Conservation (phyloP, 1,140 invertebrate genomes). For the Bombus impatiens region DNA sequence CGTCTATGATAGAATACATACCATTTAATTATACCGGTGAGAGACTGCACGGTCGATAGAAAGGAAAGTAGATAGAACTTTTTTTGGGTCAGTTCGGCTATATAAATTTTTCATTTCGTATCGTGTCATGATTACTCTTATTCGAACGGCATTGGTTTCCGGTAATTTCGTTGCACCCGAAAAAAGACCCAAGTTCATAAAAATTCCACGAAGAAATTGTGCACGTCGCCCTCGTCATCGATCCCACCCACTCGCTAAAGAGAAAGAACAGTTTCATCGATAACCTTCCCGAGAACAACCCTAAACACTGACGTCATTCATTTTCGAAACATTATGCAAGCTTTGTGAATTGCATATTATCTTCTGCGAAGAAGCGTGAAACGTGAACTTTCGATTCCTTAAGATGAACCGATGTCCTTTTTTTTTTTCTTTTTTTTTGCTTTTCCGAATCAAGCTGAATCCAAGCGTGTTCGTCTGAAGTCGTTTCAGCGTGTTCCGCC, state of each 20-base stretch:
- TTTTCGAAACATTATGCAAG: constrained; percentile 54
- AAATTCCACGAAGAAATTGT: constrained; percentile 64
- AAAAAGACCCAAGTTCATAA: constrained; percentile 63
- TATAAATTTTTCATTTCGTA: not conserved
- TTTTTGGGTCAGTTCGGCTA: not conserved
- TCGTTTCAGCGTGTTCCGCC: too few relatives aligned
- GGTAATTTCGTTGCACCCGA: constrained; percentile 22
- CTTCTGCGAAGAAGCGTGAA: not conserved
- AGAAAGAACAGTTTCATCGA: constrained; percentile 66
- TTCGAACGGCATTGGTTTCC: too few relatives aligned
- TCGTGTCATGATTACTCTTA: too few relatives aligned
- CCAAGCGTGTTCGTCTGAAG: too few relatives aligned
- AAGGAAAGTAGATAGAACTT: not conserved
- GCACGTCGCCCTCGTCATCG: constrained; percentile 53
- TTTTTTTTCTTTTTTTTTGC: too few relatives aligned
- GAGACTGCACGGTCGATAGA: not conserved
- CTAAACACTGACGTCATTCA: constrained; percentile 59
- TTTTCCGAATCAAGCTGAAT: too few relatives aligned
- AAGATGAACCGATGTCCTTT: too few relatives aligned
- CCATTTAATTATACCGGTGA: not conserved
- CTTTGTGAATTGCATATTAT: not conserved
- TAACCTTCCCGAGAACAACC: constrained; percentile 60
- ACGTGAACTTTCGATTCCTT: not conserved
- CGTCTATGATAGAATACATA: too few relatives aligned
- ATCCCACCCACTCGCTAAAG: constrained; percentile 49